phyloP scores from a whole-genome alignment of 1,140 invertebrate species.

The Amyelois transitella region DNA sequence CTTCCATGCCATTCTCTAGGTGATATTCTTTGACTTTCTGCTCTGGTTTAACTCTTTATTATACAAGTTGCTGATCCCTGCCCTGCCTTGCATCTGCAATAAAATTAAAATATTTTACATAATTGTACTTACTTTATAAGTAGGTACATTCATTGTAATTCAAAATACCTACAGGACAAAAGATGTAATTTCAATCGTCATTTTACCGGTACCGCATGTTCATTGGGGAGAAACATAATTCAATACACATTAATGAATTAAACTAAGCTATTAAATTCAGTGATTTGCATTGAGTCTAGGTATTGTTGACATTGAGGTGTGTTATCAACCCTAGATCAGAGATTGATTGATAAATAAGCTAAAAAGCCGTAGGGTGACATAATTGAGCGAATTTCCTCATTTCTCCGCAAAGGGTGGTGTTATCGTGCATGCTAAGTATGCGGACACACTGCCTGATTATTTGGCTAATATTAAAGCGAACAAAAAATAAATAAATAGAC shows the following conservation, averaged over 20 bases:
- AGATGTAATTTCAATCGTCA: not conserved
- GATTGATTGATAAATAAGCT: slow-evolving; percentile 69
- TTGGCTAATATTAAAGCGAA: not conserved
- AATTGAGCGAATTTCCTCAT: slow-evolving; percentile 68
- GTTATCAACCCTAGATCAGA: slow-evolving; percentile 46
- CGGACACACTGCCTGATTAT: slow-evolving; percentile 23
- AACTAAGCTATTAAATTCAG: slow-evolving; percentile 31
- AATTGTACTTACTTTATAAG: not conserved
- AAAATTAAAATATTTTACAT: too few species aligned
- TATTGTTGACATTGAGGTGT: slow-evolving; percentile 36
- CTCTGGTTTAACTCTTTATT: too few species aligned
- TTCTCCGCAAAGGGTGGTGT: slow-evolving; percentile 44
- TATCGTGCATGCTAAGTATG: slow-evolving; percentile 34
- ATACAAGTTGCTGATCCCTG: too few species aligned
- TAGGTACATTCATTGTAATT: not conserved
- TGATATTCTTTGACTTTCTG: too few species aligned
- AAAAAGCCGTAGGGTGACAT: slow-evolving; percentile 62
- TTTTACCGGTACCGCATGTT: not conserved
- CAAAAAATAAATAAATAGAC: too few species aligned
- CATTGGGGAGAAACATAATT: not conserved
- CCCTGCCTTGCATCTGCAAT: too few species aligned
- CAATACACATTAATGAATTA: slow-evolving; percentile 3
- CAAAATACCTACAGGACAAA: not conserved
- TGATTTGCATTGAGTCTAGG: slow-evolving; percentile 30
- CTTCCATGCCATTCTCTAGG: too few species aligned